Evolutionary conservation across 2,113 vertebrate species (phyloP).

Genomic region (Himantopus leucocephalus): DNA sequence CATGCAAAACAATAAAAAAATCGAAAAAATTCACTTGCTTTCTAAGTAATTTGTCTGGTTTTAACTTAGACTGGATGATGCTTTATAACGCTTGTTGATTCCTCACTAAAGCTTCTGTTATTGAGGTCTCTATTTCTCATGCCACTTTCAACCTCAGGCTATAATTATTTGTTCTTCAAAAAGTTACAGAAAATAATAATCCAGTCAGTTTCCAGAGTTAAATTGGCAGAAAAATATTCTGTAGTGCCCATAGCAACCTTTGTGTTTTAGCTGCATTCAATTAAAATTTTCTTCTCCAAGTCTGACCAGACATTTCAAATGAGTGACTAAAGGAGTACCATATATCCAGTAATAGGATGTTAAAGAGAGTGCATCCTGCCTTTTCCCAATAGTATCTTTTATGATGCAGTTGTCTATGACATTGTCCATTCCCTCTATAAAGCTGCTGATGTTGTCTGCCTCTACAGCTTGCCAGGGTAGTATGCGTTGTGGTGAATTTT

Average conservation of each 20-base stretch:
- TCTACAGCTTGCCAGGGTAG: not conserved
- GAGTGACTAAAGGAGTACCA: not conserved
- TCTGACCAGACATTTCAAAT: not conserved
- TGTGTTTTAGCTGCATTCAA: not conserved
- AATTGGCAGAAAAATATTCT: not conserved
- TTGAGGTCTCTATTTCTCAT: not conserved
- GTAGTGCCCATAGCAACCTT: not conserved
- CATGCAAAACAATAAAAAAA: not conserved
- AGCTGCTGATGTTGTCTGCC: not conserved
- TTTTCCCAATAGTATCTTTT: not conserved
- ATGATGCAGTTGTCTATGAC: not conserved
- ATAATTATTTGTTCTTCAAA: not conserved
- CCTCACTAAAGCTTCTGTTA: not conserved
- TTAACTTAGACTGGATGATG: not conserved
- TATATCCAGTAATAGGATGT: not conserved
- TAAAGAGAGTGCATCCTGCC: not conserved
- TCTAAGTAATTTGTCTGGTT: not conserved
- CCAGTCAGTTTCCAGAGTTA: not conserved
- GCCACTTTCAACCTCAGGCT: not conserved
- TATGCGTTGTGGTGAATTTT: not conserved
- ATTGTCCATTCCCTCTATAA: not conserved
- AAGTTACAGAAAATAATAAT: not conserved
- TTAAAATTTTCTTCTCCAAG: not conserved
- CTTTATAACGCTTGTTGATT: not conserved
- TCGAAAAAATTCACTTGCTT: not conserved